A percentile compares a stretch with the other conserved stretches of the same genome.
These are phyloP conservation scores for Mionectes olivaceus DNA, from an alignment of 2,797 vertebrate genomes.

Conservation along the genomic window DNA sequence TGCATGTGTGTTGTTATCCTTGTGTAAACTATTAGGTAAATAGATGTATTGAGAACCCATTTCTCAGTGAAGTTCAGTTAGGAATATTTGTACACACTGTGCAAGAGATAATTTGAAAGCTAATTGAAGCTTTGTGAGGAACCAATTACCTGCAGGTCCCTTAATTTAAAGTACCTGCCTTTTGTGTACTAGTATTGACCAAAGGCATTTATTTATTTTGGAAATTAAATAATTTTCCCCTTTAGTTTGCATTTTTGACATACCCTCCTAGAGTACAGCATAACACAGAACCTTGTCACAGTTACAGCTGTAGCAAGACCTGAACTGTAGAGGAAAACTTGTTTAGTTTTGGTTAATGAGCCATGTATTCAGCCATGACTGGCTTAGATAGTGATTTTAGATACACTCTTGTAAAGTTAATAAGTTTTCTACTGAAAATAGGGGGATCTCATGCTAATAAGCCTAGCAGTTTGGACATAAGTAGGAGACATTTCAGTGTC, in stretches of 20 bases:
- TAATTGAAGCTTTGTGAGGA: constrained; percentile 76
- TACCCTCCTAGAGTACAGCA: not conserved
- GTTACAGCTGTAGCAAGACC: constrained; percentile 15
- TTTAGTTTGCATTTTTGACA: constrained; percentile 57
- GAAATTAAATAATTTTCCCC: constrained; percentile 60
- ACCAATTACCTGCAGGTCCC: constrained; percentile 28
- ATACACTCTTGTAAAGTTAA: not conserved
- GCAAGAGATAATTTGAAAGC: constrained; percentile 76
- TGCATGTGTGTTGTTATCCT: constrained; percentile 81
- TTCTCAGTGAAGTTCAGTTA: constrained; percentile 78
- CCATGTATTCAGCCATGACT: not conserved
- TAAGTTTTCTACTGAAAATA: not conserved
- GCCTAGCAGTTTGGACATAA: not conserved
- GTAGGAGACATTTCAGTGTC: not conserved
- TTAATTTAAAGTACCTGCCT: constrained; percentile 50
- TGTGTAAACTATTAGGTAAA: constrained; percentile 83
- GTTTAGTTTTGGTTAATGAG: constrained; percentile 46
- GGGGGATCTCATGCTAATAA: not conserved
- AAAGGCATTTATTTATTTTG: constrained; percentile 63
- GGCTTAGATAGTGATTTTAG: constrained; percentile 16
- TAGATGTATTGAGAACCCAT: constrained; percentile 79
- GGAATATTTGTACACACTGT: constrained; percentile 74
- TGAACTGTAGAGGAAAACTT: constrained; percentile 13
- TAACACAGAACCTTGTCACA: constrained; percentile 9
- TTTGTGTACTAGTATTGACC: constrained; percentile 18